phyloP scores from a whole-genome alignment of 2,113 vertebrate genomes.

The Erythrocercus mccallii region DNA sequence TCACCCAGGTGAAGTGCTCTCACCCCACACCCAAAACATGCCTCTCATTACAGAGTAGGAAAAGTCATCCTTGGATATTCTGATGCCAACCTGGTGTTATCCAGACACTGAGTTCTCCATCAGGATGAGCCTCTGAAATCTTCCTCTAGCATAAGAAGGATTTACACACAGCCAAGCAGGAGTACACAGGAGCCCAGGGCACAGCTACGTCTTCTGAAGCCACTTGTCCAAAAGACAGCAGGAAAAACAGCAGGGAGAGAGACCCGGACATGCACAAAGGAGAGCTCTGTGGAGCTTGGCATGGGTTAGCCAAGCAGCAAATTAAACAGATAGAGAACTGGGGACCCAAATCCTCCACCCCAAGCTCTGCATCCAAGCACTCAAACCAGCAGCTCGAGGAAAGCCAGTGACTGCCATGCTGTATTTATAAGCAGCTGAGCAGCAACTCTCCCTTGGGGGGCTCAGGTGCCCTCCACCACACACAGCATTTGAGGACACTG shows the following conservation, averaged over 20 bases:
- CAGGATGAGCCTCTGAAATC: neutral
- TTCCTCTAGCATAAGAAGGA: neutral
- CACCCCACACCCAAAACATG: neutral
- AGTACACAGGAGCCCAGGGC: neutral
- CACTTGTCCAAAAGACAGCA: neutral
- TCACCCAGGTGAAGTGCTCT: neutral
- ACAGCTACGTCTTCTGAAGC: neutral
- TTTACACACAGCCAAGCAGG: neutral
- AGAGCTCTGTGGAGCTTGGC: neutral
- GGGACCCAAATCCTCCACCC: neutral
- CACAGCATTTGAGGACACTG: neutral
- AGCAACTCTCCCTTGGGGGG: neutral
- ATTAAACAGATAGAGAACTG: neutral
- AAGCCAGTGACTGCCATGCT: neutral
- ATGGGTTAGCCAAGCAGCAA: neutral
- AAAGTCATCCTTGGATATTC: neutral
- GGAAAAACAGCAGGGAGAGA: neutral
- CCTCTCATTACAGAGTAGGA: neutral
- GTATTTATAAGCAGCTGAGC: neutral
- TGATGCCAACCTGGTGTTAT: neutral
- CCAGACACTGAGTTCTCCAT: neutral
- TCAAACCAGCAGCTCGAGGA: neutral
- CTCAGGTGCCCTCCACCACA: neutral
- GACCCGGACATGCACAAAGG: accelerated
- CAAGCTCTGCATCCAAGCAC: neutral